A percentile compares a stretch with the other conserved stretches of the same genome.
Conservation (phyloP, 2,888 invertebrate genomes). For the Epirrhoe alternata region DNA sequence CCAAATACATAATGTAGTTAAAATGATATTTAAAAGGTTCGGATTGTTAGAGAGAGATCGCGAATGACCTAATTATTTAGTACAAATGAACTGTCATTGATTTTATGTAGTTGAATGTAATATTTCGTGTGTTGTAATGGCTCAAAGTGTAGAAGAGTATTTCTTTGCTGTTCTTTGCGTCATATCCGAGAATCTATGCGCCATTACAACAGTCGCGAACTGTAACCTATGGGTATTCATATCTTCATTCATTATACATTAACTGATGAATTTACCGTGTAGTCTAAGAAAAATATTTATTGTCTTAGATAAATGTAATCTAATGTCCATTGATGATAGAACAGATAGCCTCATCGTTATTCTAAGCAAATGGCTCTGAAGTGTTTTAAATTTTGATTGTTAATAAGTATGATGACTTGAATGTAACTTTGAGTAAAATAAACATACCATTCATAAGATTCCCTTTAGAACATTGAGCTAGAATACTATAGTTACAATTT, state of each 20-base stretch:
- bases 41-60: constrained; percentile 29
- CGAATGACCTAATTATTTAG: constrained; percentile 42
- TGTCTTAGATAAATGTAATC: constrained; percentile 43
- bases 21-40: constrained; percentile 31
- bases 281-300: constrained; percentile 50
- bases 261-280: constrained; percentile 40
- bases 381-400: constrained; percentile 3
- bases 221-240: constrained; percentile 13
- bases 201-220: constrained; percentile 13
- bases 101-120: not conserved
- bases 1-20: constrained; percentile 50
- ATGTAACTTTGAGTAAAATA: not conserved
- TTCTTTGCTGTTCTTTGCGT: too few species aligned
- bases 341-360: constrained; percentile 22
- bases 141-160: not conserved
- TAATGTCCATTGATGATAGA: constrained; percentile 34
- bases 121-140: constrained; percentile 16
- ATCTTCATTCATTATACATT: constrained; percentile 30
- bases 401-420: constrained; percentile 9
- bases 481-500: too few species aligned
- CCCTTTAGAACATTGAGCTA: too few species aligned
- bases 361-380: not conserved
- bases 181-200: not conserved
- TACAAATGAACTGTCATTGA: constrained; percentile 44
- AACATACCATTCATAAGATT: too few species aligned